Evolutionary conservation across 2,888 invertebrate genomes (phyloP), one percentile per base, ranked within the genome.

Genomic region (Lymantria monacha): DNA sequence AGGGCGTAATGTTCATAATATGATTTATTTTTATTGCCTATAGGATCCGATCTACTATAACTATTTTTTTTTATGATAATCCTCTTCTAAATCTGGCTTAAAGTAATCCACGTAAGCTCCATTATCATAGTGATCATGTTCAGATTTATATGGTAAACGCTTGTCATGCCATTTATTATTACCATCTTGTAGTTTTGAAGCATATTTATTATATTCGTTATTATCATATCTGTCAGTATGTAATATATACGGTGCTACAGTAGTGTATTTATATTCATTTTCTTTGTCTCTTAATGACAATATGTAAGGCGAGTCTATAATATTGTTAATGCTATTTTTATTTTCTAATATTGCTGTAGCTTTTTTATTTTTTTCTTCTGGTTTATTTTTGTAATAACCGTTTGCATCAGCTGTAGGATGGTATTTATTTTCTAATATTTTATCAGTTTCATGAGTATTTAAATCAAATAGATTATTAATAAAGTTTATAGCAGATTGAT

Each of bases 391-490:
- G 12, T 40, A 44, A 31, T 40, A 40, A 13, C 30, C 31, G 3
- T 22, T 40, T 14, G 37, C n/a, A 55, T 46, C 49, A 22, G 48
- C 33, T 48, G 58, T 56, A 36, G 46, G 30, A 8, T 31, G 30
- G 12, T 38, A 30, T 12, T 38, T n/a, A 38, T 13, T 13, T 7
- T 30, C 30, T 14, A 41, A 11, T 31, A 1, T 14, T 31, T 31
- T 30, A 31, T 14, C 7, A 9, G 38, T 31, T 44, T 49, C 36
- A 30, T 51, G 45, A 14, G 44, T 30, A 30, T 43, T 40, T 22
- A 37, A 22, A 7, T 53, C 37, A 41, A 53, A 57, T 40, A 57
- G 50, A 13, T 44, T 55, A 10, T 65, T 44, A n/a, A 62, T 62
- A 11, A 54, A 53, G 38, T 30, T 44, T n/a, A 60, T 48, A 14